These are phyloP conservation scores for Prorops nasuta DNA, from an alignment of 1,140 invertebrate genomes.

Conservation along the genomic window DNA sequence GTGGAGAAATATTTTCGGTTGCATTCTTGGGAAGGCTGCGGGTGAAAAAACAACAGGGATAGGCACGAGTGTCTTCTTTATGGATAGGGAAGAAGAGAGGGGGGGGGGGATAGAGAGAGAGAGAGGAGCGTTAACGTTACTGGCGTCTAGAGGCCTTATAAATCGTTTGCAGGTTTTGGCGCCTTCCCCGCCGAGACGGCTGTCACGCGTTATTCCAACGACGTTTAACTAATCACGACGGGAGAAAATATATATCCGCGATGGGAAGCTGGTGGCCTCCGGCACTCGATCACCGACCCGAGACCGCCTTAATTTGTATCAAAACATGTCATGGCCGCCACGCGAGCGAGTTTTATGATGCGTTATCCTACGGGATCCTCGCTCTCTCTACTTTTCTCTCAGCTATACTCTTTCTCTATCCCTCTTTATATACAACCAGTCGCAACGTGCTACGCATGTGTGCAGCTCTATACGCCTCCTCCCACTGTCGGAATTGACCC, in stretches of 20 bases:
- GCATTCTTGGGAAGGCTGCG: too few relatives aligned
- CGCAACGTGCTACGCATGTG: slow-evolving; percentile 16
- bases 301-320: slow-evolving; percentile 29
- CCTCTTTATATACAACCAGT: too few relatives aligned
- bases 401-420: too few relatives aligned
- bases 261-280: slow-evolving; percentile 22
- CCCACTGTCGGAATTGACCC: background rate
- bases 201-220: slow-evolving; percentile 37
- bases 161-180: slow-evolving; percentile 45
- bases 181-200: slow-evolving; percentile 19
- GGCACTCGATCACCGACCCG: slow-evolving; percentile 19
- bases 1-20: too few relatives aligned
- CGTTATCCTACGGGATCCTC: too few relatives aligned
- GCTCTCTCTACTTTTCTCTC: too few relatives aligned
- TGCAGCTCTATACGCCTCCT: background rate
- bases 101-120: too few relatives aligned
- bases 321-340: slow-evolving; percentile 31
- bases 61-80: too few relatives aligned
- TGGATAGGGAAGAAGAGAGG: too few relatives aligned
- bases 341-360: slow-evolving; percentile 18
- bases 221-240: slow-evolving; percentile 46
- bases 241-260: slow-evolving; percentile 37
- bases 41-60: too few relatives aligned
- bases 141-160: slow-evolving; percentile 25
- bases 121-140: too few relatives aligned